Conservation (phyloP, 2,888 invertebrate genomes). For the Oligia fasciuncula region DNA sequence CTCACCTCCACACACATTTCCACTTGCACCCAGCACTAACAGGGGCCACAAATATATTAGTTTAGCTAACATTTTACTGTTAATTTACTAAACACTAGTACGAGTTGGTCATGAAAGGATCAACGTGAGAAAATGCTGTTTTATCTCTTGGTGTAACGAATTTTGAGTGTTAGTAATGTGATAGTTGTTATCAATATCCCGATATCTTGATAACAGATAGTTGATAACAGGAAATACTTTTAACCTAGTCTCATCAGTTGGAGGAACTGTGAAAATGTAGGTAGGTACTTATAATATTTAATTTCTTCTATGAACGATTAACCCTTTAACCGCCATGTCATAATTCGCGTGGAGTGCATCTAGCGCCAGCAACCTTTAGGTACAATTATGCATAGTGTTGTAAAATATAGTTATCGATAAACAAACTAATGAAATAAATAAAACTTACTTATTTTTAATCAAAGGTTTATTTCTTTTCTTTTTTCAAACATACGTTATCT, state of each 20-base stretch:
- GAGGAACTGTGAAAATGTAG: not conserved
- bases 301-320: not conserved
- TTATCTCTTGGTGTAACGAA: constrained; percentile 52
- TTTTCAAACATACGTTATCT: no score
- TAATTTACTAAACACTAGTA: not conserved
- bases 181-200: constrained; percentile 57
- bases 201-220: constrained; percentile 60
- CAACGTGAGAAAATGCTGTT: constrained; percentile 71
- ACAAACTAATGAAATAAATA: no score
- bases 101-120: not conserved
- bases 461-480: no score
- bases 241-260: constrained; percentile 49
- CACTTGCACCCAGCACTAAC: constrained; percentile 69
- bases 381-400: no score
- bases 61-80: constrained; percentile 71
- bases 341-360: no score
- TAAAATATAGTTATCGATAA: no score
- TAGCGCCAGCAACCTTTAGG: no score
- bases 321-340: no score
- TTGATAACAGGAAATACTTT: constrained; percentile 59
- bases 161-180: constrained; percentile 50
- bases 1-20: constrained; percentile 69
- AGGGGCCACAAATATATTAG: constrained; percentile 71
- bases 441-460: no score
- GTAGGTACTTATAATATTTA: not conserved